These are phyloP conservation scores for Aproaerema taeniolella DNA, from an alignment of 2,888 invertebrate genomes.

Conservation along the genomic window DNA sequence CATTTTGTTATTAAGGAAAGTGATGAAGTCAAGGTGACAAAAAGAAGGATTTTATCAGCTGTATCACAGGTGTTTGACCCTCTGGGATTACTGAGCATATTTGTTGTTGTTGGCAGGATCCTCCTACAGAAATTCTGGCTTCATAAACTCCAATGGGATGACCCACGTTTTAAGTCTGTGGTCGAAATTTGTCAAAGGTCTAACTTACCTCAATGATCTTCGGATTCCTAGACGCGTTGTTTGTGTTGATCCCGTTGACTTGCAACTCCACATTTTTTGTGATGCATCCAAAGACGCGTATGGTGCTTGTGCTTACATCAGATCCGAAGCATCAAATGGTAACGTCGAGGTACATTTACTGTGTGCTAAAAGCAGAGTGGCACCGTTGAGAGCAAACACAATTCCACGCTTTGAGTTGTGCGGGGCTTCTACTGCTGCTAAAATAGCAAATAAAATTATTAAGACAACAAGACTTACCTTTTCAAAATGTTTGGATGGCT, in stretches of 20 bases:
- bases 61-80: conserved; percentile 12
- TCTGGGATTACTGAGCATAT: conserved; percentile 11
- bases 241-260: neutral
- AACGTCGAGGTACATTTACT: conserved; percentile 19
- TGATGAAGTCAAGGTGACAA: neutral
- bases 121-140: conserved; percentile 13
- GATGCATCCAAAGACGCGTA: conserved; percentile 27
- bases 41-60: neutral
- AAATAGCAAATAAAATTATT: conserved; percentile 19
- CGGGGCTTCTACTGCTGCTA: conserved; percentile 23
- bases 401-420: conserved; percentile 27
- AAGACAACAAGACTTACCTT: neutral
- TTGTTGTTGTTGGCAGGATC: conserved; percentile 7
- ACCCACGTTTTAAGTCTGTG: conserved; percentile 7
- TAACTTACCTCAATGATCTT: conserved; percentile 17
- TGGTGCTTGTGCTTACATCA: conserved; percentile 24
- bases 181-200: conserved; percentile 5
- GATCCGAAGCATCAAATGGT: conserved; percentile 12
- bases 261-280: conserved; percentile 21
- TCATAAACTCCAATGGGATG: conserved; percentile 10
- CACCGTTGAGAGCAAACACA: neutral
- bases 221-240: conserved; percentile 22
- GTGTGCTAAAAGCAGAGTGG: conserved; percentile 16
- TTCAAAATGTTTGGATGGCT: conserved; percentile 12
- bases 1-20: conserved; percentile 4